phyloP scores from a whole-genome alignment of 2,797 vertebrate genomes.

The Parotocinclus haroldoi region DNA sequence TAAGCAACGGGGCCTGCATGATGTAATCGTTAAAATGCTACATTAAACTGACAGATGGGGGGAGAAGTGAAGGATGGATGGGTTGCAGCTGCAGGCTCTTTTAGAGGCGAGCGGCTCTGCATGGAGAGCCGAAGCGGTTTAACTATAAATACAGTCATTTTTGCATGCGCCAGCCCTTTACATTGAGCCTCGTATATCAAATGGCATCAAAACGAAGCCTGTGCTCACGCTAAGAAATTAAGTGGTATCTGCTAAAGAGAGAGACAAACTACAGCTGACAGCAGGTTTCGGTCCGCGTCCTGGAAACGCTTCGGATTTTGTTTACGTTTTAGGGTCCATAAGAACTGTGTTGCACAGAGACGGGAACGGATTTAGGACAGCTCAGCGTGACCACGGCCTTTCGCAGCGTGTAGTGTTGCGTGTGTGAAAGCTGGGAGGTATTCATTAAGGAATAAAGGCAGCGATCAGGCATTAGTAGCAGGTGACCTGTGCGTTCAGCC shows the following conservation, averaged over 20 bases:
- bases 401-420: neutral
- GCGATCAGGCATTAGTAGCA: too few relatives aligned
- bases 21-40: conserved; percentile 27
- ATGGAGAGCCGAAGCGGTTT: conserved; percentile 3
- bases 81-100: conserved; percentile 55
- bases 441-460: too few relatives aligned
- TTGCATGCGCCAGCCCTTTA: conserved; percentile 1
- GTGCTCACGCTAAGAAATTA: neutral
- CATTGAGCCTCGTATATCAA: neutral
- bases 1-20: conserved; percentile 53
- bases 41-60: neutral
- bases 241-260: neutral
- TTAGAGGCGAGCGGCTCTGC: neutral
- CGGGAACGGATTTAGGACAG: neutral
- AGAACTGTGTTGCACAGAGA: neutral
- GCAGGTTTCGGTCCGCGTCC: neutral
- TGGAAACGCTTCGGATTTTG: neutral
- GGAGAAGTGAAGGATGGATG: conserved; percentile 7
- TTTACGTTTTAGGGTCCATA: neutral
- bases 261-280: conserved; percentile 1
- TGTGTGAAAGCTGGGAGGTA: too few relatives aligned
- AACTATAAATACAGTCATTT: conserved; percentile 2
- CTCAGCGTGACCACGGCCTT: neutral
- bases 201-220: neutral
- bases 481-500: too few relatives aligned